Conservation (phyloP, 2,113 vertebrate genomes). For the Grus americana region DNA sequence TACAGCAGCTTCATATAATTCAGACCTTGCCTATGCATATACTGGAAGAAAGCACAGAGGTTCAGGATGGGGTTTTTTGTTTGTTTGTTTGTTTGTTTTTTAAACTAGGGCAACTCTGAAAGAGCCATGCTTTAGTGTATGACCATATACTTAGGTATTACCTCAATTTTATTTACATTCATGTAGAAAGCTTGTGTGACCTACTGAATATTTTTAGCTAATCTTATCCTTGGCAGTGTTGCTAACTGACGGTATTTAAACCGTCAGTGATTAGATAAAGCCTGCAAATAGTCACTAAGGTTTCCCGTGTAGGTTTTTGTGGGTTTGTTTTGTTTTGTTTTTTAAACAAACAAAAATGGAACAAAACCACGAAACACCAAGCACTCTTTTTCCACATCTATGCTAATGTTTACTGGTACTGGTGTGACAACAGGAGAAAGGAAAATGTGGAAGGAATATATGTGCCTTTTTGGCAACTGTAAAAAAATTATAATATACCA, state of each 20-base stretch:
- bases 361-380: background rate
- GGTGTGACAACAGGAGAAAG: background rate
- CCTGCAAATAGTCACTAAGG: background rate
- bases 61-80: background rate
- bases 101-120: background rate
- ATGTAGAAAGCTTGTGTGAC: background rate
- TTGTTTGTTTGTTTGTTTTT: no score
- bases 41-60: background rate
- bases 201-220: background rate
- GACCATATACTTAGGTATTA: background rate
- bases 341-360: no score
- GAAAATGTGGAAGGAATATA: background rate
- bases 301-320: background rate
- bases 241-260: background rate
- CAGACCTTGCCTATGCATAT: background rate
- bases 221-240: background rate
- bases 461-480: background rate
- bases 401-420: background rate
- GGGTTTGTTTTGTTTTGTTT: background rate
- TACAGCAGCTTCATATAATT: background rate
- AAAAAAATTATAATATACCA: background rate
- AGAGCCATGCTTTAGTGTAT: background rate
- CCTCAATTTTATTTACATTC: background rate
- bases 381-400: background rate
- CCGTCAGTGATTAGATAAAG: background rate